phyloP scores from a whole-genome alignment of 2,888 invertebrate species.

The Priocnemis perturbator region DNA sequence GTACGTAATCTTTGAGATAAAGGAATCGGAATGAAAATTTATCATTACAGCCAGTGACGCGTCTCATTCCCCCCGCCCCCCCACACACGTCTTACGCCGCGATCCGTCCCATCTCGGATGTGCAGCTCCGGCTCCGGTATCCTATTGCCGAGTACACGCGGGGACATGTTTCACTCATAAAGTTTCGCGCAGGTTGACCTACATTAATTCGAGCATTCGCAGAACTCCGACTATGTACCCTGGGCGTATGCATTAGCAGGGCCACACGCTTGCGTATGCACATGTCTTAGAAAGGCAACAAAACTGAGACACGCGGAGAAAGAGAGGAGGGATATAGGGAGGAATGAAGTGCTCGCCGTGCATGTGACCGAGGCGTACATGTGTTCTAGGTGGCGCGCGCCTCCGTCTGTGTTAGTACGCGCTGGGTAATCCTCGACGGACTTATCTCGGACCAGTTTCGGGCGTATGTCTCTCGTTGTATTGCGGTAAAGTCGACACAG shows the following conservation, averaged over 20 bases:
- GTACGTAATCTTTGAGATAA: slow-evolving; percentile 19
- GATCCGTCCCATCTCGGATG: background rate
- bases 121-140: background rate
- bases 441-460: slow-evolving; percentile 49
- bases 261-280: background rate
- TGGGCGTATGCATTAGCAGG: too few species aligned
- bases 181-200: slow-evolving; percentile 41
- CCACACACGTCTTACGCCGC: background rate
- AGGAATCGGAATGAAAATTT: slow-evolving; percentile 2
- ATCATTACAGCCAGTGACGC: background rate
- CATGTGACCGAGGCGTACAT: background rate
- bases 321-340: too few species aligned
- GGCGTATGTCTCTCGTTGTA: slow-evolving; percentile 20
- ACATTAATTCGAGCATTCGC: slow-evolving; percentile 38
- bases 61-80: too few species aligned
- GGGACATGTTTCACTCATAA: slow-evolving; percentile 23
- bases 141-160: slow-evolving; percentile 12
- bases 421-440: slow-evolving; percentile 39
- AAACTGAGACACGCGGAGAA: too few species aligned
- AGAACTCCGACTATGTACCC: slow-evolving; percentile 11
- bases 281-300: slow-evolving; percentile 3
- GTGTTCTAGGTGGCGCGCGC: background rate
- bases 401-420: slow-evolving; percentile 24
- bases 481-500: slow-evolving; percentile 34
- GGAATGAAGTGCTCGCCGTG: too few species aligned